Percentiles rank a stretch among this genome's conserved stretches.
Evolutionary conservation across 2,797 vertebrate genomes (phyloP).

Genomic region (Bufotes viridis): DNA sequence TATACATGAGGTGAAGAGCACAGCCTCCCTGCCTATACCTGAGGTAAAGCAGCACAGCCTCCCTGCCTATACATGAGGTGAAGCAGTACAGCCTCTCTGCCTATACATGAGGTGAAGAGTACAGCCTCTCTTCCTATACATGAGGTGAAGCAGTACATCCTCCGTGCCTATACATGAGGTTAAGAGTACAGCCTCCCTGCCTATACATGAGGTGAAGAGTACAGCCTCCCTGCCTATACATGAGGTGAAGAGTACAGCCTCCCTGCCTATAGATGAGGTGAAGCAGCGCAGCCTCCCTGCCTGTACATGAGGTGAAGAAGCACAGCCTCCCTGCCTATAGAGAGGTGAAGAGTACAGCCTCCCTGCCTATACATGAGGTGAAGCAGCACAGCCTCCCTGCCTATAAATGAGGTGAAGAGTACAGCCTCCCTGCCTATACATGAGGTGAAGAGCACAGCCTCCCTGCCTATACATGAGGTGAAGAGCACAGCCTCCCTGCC

Average conservation of each 20-base stretch:
- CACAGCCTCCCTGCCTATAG: neutral
- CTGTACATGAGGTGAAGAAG: neutral
- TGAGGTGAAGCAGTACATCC: neutral
- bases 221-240: neutral
- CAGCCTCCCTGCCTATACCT: neutral
- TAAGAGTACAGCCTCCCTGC: neutral
- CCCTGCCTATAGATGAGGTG: neutral
- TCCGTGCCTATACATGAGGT: neutral
- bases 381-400: conserved; percentile 52
- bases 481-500: neutral
- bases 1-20: neutral
- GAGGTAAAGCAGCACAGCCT: neutral
- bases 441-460: neutral
- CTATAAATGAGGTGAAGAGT: conserved; percentile 61
- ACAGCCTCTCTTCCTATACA: neutral
- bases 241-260: neutral
- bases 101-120: neutral
- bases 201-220: neutral
- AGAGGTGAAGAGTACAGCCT: no score
- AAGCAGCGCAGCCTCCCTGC: neutral
- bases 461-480: neutral
- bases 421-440: neutral
- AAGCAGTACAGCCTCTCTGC: neutral
- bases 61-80: neutral
- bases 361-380: neutral